Evolutionary conservation across 2,888 invertebrate genomes (phyloP), one percentile per base, ranked within the genome.

Genomic region (Myopa tessellatipennis): DNA sequence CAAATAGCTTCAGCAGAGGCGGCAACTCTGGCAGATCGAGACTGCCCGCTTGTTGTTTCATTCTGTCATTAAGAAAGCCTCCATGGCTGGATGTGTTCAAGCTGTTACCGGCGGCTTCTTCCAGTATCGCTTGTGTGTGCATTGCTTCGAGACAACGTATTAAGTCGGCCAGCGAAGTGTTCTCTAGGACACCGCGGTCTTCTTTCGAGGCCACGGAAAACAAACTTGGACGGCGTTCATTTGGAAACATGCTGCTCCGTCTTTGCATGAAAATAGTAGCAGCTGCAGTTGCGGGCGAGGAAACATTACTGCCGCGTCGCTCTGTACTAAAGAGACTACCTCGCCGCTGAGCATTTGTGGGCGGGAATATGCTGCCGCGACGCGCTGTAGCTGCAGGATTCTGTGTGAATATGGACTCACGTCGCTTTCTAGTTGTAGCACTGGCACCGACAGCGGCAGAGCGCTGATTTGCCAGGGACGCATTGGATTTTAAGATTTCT

Each of bases 101-200:
- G 10, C 10, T 45, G 45, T 45, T 58, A 50, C 80, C 76, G 16
- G 81, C 77, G 8, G 73, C 77, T 58, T 87, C 87, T 52, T 86
- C 87, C 45, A 88, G 77, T 14, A 84, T 90, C 0, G 91, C 90
- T 71, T 90, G 88, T 0, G 91, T 89, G 81, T 92, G 92, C 45
- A 95, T 90, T n/a, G 93, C 92, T 69, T 95, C 93, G 70, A 96
- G 89, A 0, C 95, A 95, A 77, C 95, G 91, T 40, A 96, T 91
- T 75, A 96, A 91, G 88, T 96, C 95, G 1, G 95, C 96, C 16
- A 96, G 91, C 36, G 95, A 95, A 0, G 96, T 96, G 83, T 95
- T 93, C 87, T 96, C 96, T 76, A 96, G 89, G 14, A 95, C 91
- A 83, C 88, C 85, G 80, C 86, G 84, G 55, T 89, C 87, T 78